phyloP scores from a whole-genome alignment of 2,888 invertebrate species.

The Pecten maximus region DNA sequence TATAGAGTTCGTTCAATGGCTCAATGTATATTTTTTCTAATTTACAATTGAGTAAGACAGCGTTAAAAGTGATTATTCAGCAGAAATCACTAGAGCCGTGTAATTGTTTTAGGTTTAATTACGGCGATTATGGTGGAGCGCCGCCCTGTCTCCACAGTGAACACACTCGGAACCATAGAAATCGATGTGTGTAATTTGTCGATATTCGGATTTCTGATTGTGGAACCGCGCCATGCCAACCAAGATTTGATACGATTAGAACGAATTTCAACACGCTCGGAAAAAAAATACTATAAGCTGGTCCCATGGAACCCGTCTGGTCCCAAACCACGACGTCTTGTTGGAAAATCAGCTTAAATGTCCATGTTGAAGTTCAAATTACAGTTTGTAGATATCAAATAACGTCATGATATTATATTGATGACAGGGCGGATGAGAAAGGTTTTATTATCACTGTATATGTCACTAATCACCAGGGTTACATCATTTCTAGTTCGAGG shows the following conservation, averaged over 20 bases:
- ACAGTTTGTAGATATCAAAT: too few species aligned
- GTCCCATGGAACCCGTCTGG: not conserved
- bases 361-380: too few species aligned
- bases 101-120: not conserved
- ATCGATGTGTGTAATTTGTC: conserved; percentile 5
- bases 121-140: not conserved
- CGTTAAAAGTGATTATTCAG: conserved; percentile 8
- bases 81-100: not conserved
- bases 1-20: not conserved
- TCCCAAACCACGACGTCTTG: not conserved
- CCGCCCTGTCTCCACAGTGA: not conserved
- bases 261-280: not conserved
- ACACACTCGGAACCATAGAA: not conserved
- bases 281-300: not conserved
- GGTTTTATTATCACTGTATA: too few species aligned
- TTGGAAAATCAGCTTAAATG: too few species aligned
- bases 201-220: not conserved
- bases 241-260: not conserved
- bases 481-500: too few species aligned
- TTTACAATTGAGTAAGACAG: not conserved
- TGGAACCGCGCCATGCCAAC: not conserved
- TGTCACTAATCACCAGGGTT: too few species aligned
- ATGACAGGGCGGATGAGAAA: too few species aligned
- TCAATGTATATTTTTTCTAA: not conserved
- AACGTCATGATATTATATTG: too few species aligned